Conservation (phyloP, 1,140 invertebrate species). For the Hyles euphorbiae region DNA sequence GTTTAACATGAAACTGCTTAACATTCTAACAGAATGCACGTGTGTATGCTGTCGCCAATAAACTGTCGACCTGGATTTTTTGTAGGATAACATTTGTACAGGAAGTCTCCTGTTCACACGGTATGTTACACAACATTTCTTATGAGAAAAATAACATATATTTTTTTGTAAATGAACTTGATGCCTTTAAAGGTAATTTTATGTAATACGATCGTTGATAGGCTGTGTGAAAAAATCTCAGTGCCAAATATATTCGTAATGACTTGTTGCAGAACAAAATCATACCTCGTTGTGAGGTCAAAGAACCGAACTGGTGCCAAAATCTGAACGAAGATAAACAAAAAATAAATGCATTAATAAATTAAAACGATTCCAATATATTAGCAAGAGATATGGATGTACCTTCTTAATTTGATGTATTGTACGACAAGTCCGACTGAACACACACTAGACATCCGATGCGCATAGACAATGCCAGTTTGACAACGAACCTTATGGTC, state of each 20-base stretch:
- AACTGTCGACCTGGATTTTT: constrained; percentile 63
- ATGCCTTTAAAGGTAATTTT: no score
- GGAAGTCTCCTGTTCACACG: constrained; percentile 56
- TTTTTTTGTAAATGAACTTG: no score
- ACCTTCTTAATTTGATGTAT: constrained; percentile 58
- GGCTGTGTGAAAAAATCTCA: no score
- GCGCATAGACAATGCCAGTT: neutral
- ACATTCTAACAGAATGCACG: constrained; percentile 63
- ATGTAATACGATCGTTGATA: no score
- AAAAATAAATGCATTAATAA: constrained; percentile 60
- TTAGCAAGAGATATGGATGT: constrained; percentile 41
- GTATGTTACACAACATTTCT: constrained; percentile 16
- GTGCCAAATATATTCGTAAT: no score
- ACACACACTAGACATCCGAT: constrained; percentile 5
- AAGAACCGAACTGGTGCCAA: constrained; percentile 35
- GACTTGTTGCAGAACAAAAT: constrained; percentile 7
- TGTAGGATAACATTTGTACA: constrained; percentile 53
- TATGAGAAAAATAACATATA: neutral
- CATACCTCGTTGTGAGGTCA: constrained; percentile 43
- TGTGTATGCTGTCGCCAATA: constrained; percentile 52
- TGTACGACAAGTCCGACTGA: constrained; percentile 14
- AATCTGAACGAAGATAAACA: constrained; percentile 54
- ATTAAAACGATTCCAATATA: constrained; percentile 21
- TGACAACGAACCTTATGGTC: constrained; percentile 1
- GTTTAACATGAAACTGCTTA: constrained; percentile 68